Conservation (phyloP, 2,888 invertebrate species). For the Corythucha ciliata region DNA sequence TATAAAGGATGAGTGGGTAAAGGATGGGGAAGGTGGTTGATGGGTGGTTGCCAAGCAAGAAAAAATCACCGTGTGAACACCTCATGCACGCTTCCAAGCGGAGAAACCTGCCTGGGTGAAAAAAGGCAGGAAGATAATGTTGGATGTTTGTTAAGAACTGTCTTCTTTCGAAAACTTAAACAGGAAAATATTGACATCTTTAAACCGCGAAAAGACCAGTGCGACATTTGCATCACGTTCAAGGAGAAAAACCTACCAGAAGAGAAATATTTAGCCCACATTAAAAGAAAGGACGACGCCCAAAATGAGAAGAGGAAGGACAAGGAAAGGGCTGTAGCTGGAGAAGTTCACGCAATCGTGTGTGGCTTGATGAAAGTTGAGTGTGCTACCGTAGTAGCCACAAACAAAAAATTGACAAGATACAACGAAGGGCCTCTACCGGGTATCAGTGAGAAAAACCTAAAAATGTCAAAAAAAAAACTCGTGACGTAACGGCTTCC, state of each 20-base stretch:
- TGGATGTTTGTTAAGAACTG: conserved; percentile 1
- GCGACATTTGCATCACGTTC: neutral
- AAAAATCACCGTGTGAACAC: too few species aligned
- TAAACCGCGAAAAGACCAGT: conserved; percentile 1
- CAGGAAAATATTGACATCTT: conserved; percentile 3
- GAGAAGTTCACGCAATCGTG: conserved; percentile 3
- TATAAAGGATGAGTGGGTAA: too few species aligned
- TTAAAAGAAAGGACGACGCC: conserved; percentile 10
- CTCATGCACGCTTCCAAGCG: too few species aligned
- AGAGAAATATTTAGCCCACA: neutral
- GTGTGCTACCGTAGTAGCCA: too few species aligned
- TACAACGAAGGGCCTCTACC: too few species aligned
- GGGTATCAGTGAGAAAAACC: too few species aligned
- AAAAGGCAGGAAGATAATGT: conserved; percentile 5
- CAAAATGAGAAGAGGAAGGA: conserved; percentile 1
- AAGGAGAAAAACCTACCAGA: neutral
- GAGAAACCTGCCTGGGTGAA: too few species aligned
- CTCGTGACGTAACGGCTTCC: too few species aligned
- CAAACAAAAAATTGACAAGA: too few species aligned
- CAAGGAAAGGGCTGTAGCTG: conserved; percentile 8
- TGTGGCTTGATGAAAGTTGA: conserved; percentile 13
- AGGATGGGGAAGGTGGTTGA: too few species aligned
- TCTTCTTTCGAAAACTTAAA: conserved; percentile 5
- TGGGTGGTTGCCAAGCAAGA: too few species aligned
- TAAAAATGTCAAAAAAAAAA: too few species aligned